Base-by-base conservation (phyloP, 2,113 vertebrate genomes). In the Rana temporaria region DNA sequence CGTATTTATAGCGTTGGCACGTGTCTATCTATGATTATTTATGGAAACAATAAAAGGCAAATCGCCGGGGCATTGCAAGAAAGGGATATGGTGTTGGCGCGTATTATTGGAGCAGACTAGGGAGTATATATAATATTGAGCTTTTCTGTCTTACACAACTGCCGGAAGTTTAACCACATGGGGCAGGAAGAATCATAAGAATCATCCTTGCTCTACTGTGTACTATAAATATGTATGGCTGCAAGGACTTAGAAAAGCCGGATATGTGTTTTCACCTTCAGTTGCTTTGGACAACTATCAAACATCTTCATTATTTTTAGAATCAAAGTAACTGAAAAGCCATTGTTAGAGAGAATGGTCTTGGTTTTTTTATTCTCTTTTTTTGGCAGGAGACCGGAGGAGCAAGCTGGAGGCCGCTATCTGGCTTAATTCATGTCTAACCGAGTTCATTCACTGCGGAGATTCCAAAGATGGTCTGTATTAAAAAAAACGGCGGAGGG, bases 181-280 rank as follows among this genome's bases (percentile, higher is more conserved):
- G 77, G 81, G 72, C 16, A 82, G 83, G 22, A 86, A 85, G 72
- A 75, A 85, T 88, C 4, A 60, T 69, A 15, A 24, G 18, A 48
- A 81, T 78, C 30, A 84, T 67, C 79, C 66, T 82, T 88, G 18
- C 79, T 84, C 55, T 71, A 68, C 62, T 85, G 30, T 22, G 71
- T 71, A 52, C 77, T 86, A 84, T 80, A 85, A 81, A 81, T 85
- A 86, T 66, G 52, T 34, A 73, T 71, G 82, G 76, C 64, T 81
- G 53, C 84, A 78, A 84, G 85, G 63, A 78, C 83, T 85, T 84
- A 88, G 82, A 87, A 88, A 89, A 89, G 67, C 81, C 88, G 88
- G 88, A 90, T 88, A 90, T 89, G 84, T 87, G 87, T 88, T 90
- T 90, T 90, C 86, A 89, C 89, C 87, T 89, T 89, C 84, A 32